Evolutionary conservation across 2,113 vertebrate species (phyloP).

Genomic region (Naja naja): DNA sequence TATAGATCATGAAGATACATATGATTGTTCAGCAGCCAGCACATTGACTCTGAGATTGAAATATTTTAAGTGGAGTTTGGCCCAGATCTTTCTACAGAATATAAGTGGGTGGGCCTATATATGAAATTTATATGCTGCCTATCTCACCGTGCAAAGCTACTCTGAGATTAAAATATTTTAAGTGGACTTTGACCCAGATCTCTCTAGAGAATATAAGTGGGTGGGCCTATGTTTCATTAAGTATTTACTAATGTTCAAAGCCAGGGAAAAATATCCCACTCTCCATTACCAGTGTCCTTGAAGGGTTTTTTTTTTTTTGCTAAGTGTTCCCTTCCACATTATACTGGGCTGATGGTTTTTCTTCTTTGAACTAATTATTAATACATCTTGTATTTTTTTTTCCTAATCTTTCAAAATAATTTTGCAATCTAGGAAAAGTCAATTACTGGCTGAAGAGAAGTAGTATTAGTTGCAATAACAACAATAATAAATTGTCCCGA

Average conservation of each 20-base stretch:
- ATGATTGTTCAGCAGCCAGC: constrained; percentile 50
- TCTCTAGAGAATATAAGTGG: neutral
- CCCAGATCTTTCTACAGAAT: neutral
- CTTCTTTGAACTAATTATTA: neutral
- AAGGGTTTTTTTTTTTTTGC: neutral
- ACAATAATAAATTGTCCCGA: neutral
- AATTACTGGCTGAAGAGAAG: neutral
- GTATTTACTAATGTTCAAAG: neutral
- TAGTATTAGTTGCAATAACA: neutral
- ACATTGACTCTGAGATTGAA: constrained; percentile 9
- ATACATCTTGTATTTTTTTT: neutral
- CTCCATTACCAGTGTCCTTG: neutral
- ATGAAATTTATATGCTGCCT: too few species aligned
- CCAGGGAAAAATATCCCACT: neutral
- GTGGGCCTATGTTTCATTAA: neutral
- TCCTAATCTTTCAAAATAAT: neutral
- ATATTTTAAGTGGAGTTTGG: neutral
- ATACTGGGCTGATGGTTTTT: neutral
- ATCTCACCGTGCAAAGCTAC: neutral
- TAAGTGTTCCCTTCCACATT: neutral
- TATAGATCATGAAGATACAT: constrained; percentile 48
- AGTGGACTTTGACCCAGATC: neutral
- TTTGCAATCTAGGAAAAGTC: neutral
- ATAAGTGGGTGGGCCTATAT: too few species aligned
- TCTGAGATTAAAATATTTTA: neutral